Evolutionary conservation across 2,797 vertebrate genomes (phyloP).

Genomic region (Notolabrus celidotus): DNA sequence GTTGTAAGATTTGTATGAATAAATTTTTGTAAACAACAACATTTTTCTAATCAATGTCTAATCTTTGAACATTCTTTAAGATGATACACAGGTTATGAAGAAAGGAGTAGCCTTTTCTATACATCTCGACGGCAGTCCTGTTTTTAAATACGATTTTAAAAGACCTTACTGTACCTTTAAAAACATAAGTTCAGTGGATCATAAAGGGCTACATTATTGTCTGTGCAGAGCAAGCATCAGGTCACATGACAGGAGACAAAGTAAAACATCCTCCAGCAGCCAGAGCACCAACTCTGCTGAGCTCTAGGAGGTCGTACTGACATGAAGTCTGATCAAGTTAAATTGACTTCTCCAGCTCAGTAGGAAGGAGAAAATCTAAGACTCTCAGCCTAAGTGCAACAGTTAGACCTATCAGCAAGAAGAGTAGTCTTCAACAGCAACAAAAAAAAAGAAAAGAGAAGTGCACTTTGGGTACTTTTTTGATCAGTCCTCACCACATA

Average conservation of each 20-base stretch:
- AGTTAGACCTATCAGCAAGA: constrained; percentile 11
- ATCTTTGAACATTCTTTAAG: constrained; percentile 85
- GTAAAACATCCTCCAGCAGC: constrained; percentile 36
- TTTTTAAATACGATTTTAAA: background rate
- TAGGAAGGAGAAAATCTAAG: constrained; percentile 20
- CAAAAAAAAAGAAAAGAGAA: constrained; percentile 1
- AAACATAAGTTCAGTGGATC: background rate
- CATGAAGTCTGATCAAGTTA: constrained; percentile 28
- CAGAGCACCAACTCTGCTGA: constrained; percentile 10
- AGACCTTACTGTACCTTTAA: constrained; percentile 1
- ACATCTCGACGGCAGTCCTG: constrained; percentile 3
- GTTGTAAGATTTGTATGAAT: constrained; percentile 99
- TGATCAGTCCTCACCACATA: constrained; percentile 12
- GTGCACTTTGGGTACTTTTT: constrained; percentile 8
- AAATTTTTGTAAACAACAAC: constrained; percentile 99
- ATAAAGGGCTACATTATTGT: constrained; percentile 1
- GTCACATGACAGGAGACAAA: constrained; percentile 26
- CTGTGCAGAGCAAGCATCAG: constrained; percentile 12
- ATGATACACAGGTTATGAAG: constrained; percentile 1
- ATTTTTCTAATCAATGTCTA: constrained; percentile 91
- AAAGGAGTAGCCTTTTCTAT: background rate
- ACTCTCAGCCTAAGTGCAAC: background rate
- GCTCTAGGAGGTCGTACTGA: constrained; percentile 12
- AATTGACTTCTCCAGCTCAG: constrained; percentile 40
- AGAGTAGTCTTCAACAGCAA: background rate